Evolutionary conservation across 1,140 invertebrate species (phyloP), one percentile per base, ranked within the genome.

Genomic region (Drosophila truncata): DNA sequence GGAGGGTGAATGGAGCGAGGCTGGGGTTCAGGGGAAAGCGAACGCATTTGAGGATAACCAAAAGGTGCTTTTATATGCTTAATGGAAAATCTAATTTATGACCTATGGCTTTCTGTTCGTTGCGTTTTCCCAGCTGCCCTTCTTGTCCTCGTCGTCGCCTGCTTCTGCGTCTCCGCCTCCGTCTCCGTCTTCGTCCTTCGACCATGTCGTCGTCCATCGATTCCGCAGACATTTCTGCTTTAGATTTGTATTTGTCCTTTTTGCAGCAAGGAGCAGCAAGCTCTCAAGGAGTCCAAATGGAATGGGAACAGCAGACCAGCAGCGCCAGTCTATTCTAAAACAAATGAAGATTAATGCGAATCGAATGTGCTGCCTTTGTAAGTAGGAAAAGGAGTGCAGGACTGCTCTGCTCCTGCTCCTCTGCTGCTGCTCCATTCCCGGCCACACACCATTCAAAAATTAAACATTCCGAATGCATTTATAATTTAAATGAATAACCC

Each of bases 41-140:
- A 88, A 90, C 86, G 85, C 85, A 90, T 90, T 90, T 90, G 85
- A 90, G 85, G 85, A 90, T 90, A 90, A 90, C 85, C 85, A 90
- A 90, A 90, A 90, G 85, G 85, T 90, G 85, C 85, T 90, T 90
- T 90, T 90, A 90, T 90, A 90, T 90, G 85, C 85, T 90, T 90
- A 90, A 90, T 90, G 85, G 85, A 90, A 90, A 90, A 90, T 90
- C 85, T 90, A 90, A 90, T 90, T 90, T 90, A 90, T 90, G 85
- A 90, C 85, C 85, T 90, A 90, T 90, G 85, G 85, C 85, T 90
- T 90, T 90, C 86, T 90, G 74, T 85, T 90, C 85, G 86, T 72
- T 88, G 84, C 85, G 80, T 90, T 90, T 90, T 81, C 84, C 74
- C 82, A 73, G 65, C 62, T 71, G 42, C 67, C 60, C 44, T 18